Evolutionary conservation across 2,888 invertebrate species (phyloP).

Genomic region (Eudasyphora cyanicolor): DNA sequence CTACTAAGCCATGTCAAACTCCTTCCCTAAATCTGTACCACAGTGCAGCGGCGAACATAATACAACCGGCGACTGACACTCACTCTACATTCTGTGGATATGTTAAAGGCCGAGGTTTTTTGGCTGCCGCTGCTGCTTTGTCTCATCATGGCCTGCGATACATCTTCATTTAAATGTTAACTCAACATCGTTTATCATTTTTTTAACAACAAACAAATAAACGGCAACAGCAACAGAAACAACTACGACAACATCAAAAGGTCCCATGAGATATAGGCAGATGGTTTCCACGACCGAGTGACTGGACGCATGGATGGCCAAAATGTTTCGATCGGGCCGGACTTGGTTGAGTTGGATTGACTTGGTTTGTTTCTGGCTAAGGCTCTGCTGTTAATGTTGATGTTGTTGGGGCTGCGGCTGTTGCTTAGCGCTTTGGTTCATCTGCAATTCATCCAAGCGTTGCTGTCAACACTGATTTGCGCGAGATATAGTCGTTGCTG

Average conservation of each 20-base stretch:
- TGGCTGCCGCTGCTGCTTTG: slow-evolving; percentile 21
- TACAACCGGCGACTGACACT: neutral
- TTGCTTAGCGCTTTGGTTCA: slow-evolving; percentile 53
- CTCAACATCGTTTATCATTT: slow-evolving; percentile 63
- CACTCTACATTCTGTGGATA: neutral
- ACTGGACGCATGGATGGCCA: slow-evolving; percentile 22
- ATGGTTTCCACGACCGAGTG: slow-evolving; percentile 23
- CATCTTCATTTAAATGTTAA: slow-evolving; percentile 65
- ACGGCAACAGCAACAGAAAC: slow-evolving; percentile 51
- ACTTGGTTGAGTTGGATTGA: neutral
- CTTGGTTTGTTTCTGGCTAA: slow-evolving; percentile 7
- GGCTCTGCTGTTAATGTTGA: neutral
- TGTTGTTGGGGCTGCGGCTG: slow-evolving; percentile 39
- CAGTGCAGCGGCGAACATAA: slow-evolving; percentile 1
- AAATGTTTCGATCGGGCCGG: no score
- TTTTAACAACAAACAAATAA: slow-evolving; percentile 47
- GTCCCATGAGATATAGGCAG: slow-evolving; percentile 41
- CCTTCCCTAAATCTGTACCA: neutral
- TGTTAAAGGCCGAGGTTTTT: neutral
- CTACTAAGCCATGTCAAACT: no score
- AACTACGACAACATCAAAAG: slow-evolving; percentile 18
- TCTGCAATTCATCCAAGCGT: slow-evolving; percentile 68
- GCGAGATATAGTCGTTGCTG: slow-evolving; percentile 26
- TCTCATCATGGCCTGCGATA: slow-evolving; percentile 57
- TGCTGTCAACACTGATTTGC: slow-evolving; percentile 78